Evolutionary conservation across 2,888 invertebrate species (phyloP).

Genomic region (Cenopis cana): DNA sequence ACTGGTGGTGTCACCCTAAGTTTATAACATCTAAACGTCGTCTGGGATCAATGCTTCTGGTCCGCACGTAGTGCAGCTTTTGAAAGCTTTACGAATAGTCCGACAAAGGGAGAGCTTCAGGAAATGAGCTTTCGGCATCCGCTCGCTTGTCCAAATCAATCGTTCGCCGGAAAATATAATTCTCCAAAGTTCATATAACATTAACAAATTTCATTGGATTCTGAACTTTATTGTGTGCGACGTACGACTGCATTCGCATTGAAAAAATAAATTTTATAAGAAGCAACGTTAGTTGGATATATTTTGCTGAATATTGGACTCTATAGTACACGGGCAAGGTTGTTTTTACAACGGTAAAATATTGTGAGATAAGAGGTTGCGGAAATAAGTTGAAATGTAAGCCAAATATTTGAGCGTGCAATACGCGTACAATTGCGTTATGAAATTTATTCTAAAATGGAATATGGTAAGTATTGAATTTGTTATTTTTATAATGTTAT

Average conservation of each 20-base stretch:
- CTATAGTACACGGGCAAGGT: background rate
- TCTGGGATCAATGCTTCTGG: background rate
- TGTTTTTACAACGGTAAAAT: background rate
- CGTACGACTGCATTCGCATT: background rate
- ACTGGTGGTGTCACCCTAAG: too few relatives aligned
- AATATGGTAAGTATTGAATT: slow-evolving; percentile 8
- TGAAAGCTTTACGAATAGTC: background rate
- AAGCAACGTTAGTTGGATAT: background rate
- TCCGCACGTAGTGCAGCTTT: background rate
- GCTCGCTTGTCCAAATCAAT: slow-evolving; percentile 55
- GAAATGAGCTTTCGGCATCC: slow-evolving; percentile 80
- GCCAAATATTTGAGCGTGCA: slow-evolving; percentile 53
- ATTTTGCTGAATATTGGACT: background rate
- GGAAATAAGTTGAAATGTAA: slow-evolving; percentile 41
- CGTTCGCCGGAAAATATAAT: slow-evolving; percentile 49
- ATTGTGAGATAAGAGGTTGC: background rate
- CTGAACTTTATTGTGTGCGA: background rate
- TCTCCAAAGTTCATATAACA: background rate
- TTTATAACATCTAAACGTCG: too few relatives aligned
- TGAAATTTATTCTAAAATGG: slow-evolving; percentile 24
- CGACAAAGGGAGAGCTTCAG: slow-evolving; percentile 48
- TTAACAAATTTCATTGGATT: background rate
- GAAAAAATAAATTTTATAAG: background rate
- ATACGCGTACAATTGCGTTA: slow-evolving; percentile 30
- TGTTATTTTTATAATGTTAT: background rate